Base-by-base conservation (phyloP, 2,797 vertebrate species). In the Myotis findleyi region DNA sequence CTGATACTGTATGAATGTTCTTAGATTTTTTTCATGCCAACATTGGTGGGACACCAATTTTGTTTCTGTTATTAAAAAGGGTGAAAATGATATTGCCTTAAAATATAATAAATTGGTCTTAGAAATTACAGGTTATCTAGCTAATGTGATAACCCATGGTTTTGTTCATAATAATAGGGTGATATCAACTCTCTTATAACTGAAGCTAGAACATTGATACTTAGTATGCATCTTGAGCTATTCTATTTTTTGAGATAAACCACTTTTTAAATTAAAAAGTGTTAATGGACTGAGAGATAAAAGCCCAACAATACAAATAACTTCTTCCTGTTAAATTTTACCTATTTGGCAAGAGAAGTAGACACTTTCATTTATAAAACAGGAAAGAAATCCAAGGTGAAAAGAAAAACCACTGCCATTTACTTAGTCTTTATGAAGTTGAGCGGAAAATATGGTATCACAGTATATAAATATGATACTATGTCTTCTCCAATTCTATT, bases 351-450 rank as follows among this genome's bases (percentile, higher is more conserved):
- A 62, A 66, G 5, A 76, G 13, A 73, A 68, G 44, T 77, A 91
- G 77, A 53, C 2, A 47, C 6, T 77, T 82, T 7, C 44, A 87
- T 93, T 97, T 96, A 94, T 38, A 75, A 92, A 11, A 30, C 5
- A 12, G 62, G 72, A 94, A 93, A 76, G 27, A 83, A 27, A 68
- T 33, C 25, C 77, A 92, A 33, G 59, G 21, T 68, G 57, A 66
- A 89, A 85, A 76, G 47, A 66, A 89, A 95, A 69, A 62, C 44
- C 59, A 77, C 49, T 69, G 55, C 17, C 30, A 87, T 84, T 84
- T 77, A 66, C 69, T 85, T 87, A 77, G 51, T 33, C 59, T 91
- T 85, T 96, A 84, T 89, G 93, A 93, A 94, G 62, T 92, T 95
- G 68, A 14, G 49, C 71, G 36, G 10, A 21, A 33, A 93, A 95